These are phyloP conservation scores for Hestina assimilis DNA, from an alignment of 1,140 invertebrate species.

Conservation along the genomic window DNA sequence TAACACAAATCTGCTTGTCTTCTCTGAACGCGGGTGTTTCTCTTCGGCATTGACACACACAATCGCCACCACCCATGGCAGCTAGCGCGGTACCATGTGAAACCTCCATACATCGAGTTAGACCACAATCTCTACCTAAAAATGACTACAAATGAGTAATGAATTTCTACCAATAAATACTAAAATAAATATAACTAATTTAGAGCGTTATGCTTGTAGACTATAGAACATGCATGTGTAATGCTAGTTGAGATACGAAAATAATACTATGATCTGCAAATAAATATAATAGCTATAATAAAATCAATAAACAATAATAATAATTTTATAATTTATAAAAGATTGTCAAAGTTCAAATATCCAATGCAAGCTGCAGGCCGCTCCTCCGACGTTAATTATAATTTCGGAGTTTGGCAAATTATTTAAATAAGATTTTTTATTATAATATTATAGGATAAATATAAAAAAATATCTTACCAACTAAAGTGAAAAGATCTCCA, in stretches of 20 bases:
- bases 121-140: constrained; percentile 69
- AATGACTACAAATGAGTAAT: too few relatives aligned
- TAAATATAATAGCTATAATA: background rate
- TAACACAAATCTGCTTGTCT: constrained; percentile 76
- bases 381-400: too few relatives aligned
- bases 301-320: background rate
- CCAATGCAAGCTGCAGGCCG: too few relatives aligned
- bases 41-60: constrained; percentile 74
- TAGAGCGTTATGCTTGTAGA: too few relatives aligned
- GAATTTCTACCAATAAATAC: too few relatives aligned
- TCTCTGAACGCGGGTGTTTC: constrained; percentile 78
- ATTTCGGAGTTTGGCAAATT: too few relatives aligned
- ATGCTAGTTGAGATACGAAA: too few relatives aligned
- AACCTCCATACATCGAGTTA: constrained; percentile 71
- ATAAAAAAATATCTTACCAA: constrained; percentile 41
- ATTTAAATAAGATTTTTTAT: too few relatives aligned
- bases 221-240: too few relatives aligned
- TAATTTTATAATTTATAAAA: background rate
- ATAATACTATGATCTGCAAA: background rate
- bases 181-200: too few relatives aligned
- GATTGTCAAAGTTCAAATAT: too few relatives aligned
- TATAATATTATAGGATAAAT: background rate
- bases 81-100: constrained; percentile 69
- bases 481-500: constrained; percentile 62
- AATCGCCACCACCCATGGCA: constrained; percentile 51